Evolutionary conservation across 2,113 vertebrate genomes (phyloP), one percentile per base, ranked within the genome.

Genomic region (Trichomycterus rosablanca): DNA sequence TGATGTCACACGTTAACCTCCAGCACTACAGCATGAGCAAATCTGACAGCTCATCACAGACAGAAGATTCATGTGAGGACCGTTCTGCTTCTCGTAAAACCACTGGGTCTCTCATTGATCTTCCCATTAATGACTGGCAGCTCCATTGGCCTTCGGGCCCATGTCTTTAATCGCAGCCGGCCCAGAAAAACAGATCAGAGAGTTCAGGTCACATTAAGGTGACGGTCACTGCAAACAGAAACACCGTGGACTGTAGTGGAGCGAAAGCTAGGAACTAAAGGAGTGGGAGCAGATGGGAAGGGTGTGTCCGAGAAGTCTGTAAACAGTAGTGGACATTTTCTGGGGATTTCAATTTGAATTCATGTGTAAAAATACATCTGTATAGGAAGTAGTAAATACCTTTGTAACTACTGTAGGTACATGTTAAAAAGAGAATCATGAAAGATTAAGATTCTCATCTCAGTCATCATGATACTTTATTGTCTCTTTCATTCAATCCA

Each of bases 131-230:
- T 66, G 34, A 66, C 40, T 26, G 26, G 16, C 54, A 42, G 48
- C 45, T 53, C 7, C 26, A 18, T 28, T 53, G 59, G 60, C 54
- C 48, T 53, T 26, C 59, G 14, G 39, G 32, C 53, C 16, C 2
- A 3, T 19, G 30, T 39, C 56, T 61, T 66, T 61, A 61, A 66
- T 58, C 54, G 54, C 54, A 49, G 49, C 49, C 63, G 14, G 37
- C 40, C 35, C 14, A 35, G 45, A 37, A 56, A n/a, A 40, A 43
- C 26, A 24, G 15, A 30, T 49, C 19, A 53, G 60, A 59, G 54
- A 57, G 52, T 22, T n/a, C n/a, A n/a, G 60, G 59, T 60, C 56
- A 66, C 35, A 60, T 46, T 55, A 61, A 51, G 58, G 42, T 34
- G 61, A 51, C 60, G 23, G 15, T 32, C 24, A 64, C 46, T 43